Evolutionary conservation across 2,797 vertebrate species (phyloP).

Genomic region (Gymnodraco acuticeps): DNA sequence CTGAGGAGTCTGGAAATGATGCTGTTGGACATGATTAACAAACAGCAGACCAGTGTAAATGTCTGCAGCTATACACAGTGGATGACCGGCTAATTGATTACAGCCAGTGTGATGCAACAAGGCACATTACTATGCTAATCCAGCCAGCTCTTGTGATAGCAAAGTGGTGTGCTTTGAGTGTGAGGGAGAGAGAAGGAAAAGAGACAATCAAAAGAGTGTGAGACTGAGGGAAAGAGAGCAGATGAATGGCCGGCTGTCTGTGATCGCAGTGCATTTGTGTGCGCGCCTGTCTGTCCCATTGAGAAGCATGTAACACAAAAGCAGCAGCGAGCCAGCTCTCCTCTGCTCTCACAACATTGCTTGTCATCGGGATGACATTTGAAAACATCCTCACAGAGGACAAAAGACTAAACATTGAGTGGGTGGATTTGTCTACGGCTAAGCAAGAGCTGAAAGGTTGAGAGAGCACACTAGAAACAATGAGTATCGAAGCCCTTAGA

Average conservation of each 20-base stretch:
- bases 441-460: constrained; percentile 71
- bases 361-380: constrained; percentile 83
- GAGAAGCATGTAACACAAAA: constrained; percentile 71
- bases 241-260: constrained; percentile 75
- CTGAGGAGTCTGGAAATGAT: constrained; percentile 75
- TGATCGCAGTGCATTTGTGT: constrained; percentile 56
- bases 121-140: constrained; percentile 87
- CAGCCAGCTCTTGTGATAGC: constrained; percentile 67
- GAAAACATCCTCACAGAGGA: constrained; percentile 80
- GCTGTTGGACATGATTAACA: constrained; percentile 84
- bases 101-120: constrained; percentile 81
- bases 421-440: constrained; percentile 76
- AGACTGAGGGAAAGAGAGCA: constrained; percentile 52
- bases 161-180: constrained; percentile 56
- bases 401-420: constrained; percentile 78
- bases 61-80: constrained; percentile 78
- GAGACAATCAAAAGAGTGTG: constrained; percentile 66
- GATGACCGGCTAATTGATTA: constrained; percentile 86
- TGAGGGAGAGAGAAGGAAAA: constrained; percentile 25
- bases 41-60: constrained; percentile 79
- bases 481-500: constrained; percentile 61
- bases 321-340: constrained; percentile 66
- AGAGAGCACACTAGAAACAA: constrained; percentile 73
- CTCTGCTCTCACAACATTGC: constrained; percentile 67
- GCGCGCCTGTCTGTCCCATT: constrained; percentile 74